These are phyloP conservation scores for Chanos chanos DNA, from an alignment of 2,797 vertebrate species.

Conservation along the genomic window DNA sequence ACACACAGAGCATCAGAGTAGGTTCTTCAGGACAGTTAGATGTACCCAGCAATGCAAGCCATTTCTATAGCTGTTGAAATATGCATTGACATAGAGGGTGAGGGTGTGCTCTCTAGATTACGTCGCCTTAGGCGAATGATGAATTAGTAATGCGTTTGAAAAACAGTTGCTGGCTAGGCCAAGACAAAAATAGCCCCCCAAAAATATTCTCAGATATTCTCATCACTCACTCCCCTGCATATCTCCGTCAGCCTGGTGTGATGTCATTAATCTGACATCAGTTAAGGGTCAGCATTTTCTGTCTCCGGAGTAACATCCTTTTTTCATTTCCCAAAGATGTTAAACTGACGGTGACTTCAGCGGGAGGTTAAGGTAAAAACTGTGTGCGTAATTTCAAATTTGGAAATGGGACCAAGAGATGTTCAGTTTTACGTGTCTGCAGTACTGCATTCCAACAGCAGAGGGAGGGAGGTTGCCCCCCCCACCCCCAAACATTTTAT, in stretches of 20 bases:
- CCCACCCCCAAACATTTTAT: no score
- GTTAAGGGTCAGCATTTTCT: not conserved
- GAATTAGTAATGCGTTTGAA: slow-evolving; percentile 45
- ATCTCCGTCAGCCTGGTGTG: not conserved
- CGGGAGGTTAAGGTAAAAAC: no score
- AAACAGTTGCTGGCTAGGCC: slow-evolving; percentile 14
- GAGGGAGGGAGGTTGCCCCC: slow-evolving; percentile 43
- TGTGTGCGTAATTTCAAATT: no score
- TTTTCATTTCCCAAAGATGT: not conserved
- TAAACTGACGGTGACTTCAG: not conserved
- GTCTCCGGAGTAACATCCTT: not conserved
- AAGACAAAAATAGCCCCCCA: slow-evolving; percentile 24
- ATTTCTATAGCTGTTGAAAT: slow-evolving; percentile 45
- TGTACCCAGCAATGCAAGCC: no score
- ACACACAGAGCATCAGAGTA: slow-evolving; percentile 6
- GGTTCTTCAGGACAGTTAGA: no score
- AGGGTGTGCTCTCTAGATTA: slow-evolving; percentile 32
- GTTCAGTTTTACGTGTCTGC: slow-evolving; percentile 5
- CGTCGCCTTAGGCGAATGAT: slow-evolving; percentile 28
- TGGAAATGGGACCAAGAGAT: no score
- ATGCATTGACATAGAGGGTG: slow-evolving; percentile 38
- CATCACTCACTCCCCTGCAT: not conserved
- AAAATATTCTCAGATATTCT: slow-evolving; percentile 5
- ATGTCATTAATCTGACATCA: not conserved
- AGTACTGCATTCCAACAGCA: slow-evolving; percentile 36